phyloP scores from a whole-genome alignment of 2,888 invertebrate species.

The Eutolmus rufibarbis region DNA sequence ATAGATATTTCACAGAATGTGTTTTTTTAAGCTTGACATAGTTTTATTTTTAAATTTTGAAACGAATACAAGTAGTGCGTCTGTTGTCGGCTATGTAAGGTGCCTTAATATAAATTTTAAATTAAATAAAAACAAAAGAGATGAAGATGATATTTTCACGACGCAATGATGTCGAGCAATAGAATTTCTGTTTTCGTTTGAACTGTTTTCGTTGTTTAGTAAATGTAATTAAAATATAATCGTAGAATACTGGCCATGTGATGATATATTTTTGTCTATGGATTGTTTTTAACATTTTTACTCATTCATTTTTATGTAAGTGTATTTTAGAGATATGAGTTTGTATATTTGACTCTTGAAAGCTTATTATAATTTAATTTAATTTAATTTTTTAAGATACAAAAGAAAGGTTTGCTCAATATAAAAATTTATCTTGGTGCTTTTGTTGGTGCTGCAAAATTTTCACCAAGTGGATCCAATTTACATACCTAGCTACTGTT shows the following conservation, averaged over 20 bases:
- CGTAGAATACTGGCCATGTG: conserved; percentile 27
- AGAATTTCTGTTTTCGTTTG: background rate
- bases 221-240: conserved; percentile 6
- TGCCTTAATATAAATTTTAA: conserved; percentile 35
- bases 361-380: background rate
- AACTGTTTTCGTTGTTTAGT: background rate
- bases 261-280: background rate
- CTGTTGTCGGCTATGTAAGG: conserved; percentile 37
- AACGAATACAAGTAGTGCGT: conserved; percentile 26
- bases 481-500: background rate
- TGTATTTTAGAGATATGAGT: conserved; percentile 40
- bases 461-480: background rate
- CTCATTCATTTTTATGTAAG: conserved; percentile 16
- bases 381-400: background rate
- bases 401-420: background rate
- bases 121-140: background rate
- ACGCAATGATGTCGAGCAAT: background rate
- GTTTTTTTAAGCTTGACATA: background rate
- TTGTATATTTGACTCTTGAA: conserved; percentile 36
- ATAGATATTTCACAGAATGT: background rate
- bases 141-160: background rate
- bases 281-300: conserved; percentile 5
- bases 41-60: background rate
- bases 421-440: background rate
- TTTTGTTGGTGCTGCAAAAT: background rate